Conservation (phyloP, 2,797 vertebrate genomes). For the Aulostomus chinensis region DNA sequence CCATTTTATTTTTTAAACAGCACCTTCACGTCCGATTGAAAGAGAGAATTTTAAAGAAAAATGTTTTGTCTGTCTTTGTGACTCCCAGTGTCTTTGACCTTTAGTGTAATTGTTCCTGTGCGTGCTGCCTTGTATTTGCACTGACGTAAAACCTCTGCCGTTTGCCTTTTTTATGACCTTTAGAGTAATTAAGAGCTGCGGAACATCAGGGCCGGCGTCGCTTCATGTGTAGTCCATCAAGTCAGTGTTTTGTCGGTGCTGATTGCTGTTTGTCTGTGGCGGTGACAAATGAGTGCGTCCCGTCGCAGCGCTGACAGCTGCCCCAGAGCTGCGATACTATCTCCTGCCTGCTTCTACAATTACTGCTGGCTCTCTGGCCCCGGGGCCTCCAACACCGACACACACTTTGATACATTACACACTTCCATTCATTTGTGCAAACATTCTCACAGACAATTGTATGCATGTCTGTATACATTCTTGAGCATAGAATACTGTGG, state of each 20-base stretch:
- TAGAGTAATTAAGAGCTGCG: constrained; percentile 66
- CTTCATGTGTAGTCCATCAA: constrained; percentile 73
- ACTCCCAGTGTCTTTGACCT: too few relatives aligned
- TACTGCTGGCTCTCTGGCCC: constrained; percentile 60
- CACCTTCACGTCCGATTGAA: too few relatives aligned
- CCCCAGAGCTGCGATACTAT: constrained; percentile 71
- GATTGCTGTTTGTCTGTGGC: constrained; percentile 67
- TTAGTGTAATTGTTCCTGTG: too few relatives aligned
- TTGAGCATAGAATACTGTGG: constrained; percentile 7
- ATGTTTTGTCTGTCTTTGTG: too few relatives aligned
- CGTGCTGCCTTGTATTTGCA: constrained; percentile 18
- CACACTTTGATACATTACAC: constrained; percentile 44
- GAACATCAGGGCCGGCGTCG: constrained; percentile 60
- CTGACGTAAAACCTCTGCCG: constrained; percentile 33
- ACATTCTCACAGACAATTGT: constrained; percentile 20
- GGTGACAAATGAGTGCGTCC: constrained; percentile 67
- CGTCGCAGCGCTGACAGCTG: constrained; percentile 65
- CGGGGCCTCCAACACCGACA: constrained; percentile 47
- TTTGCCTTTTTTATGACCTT: constrained; percentile 62
- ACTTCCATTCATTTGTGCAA: constrained; percentile 37
- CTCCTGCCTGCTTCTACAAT: constrained; percentile 73
- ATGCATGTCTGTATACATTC: constrained; percentile 21
- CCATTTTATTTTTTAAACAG: too few relatives aligned
- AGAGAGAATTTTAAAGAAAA: too few relatives aligned
- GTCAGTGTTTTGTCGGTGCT: constrained; percentile 61